Evolutionary conservation across 2,888 invertebrate genomes (phyloP).

Genomic region (Leptopterna dolabrata): DNA sequence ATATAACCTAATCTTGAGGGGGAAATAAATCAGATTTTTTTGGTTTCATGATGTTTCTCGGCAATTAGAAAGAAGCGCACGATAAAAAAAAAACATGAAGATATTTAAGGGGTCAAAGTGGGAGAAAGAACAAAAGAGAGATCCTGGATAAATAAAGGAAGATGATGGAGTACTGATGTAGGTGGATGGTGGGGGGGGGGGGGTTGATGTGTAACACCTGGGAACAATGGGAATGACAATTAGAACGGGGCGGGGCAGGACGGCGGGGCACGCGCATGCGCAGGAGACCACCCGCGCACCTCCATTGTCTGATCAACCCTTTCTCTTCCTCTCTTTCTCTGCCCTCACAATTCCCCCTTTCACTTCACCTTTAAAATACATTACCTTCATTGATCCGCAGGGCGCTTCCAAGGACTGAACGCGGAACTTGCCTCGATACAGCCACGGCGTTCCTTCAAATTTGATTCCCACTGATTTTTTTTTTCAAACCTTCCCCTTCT

Average conservation of each 20-base stretch:
- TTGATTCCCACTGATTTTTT: not conserved
- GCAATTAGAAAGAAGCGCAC: not conserved
- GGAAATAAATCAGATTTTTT: not conserved
- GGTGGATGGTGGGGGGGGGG: not conserved
- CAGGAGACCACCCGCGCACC: not conserved
- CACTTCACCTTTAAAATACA: conserved; percentile 52
- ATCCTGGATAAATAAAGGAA: not conserved
- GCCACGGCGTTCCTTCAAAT: not conserved
- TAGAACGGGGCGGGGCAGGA: conserved; percentile 32
- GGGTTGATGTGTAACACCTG: conserved; percentile 39
- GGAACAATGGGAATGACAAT: conserved; percentile 40
- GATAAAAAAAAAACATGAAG: not conserved
- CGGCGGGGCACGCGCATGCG: conserved; percentile 26
- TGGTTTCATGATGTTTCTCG: no score
- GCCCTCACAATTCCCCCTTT: conserved; percentile 29
- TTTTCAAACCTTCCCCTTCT: not conserved
- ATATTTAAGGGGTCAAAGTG: conserved; percentile 16
- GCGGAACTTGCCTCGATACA: not conserved
- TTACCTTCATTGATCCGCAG: conserved; percentile 45
- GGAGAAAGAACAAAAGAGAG: not conserved
- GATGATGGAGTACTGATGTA: not conserved
- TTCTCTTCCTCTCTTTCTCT: conserved; percentile 37
- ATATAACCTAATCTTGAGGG: no score
- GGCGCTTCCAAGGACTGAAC: not conserved
- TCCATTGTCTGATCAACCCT: conserved; percentile 35